Evolutionary conservation across 2,888 invertebrate species (phyloP), one percentile per base, ranked within the genome.

Genomic region (Aleiodes leptofemur): DNA sequence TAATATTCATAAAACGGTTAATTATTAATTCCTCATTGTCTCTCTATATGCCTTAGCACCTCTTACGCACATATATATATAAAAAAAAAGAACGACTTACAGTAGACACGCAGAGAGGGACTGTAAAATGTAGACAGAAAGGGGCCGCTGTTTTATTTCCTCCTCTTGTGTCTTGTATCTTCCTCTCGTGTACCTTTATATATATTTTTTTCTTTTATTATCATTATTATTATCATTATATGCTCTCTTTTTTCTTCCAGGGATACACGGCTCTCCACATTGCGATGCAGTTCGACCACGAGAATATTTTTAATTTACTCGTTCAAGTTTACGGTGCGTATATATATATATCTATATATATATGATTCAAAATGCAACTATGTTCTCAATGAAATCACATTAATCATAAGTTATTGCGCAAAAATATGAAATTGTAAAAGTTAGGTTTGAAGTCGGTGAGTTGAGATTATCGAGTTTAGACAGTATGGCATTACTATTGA

Each of bases 191-290:
- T 68, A 31, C 13, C 34, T 31, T 23, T 29, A 7, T 51, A 29
- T 0, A 29, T 9, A 0, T 29, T 51, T 68, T 68, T 53, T 31
- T 68, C 4, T 66, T 66, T 59, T n/a, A 55, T 55, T 55, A 59
- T 8, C 34, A 29, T 66, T n/a, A 51, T 51, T 29, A 34, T 13
- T 48, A 48, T 61, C 61, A 48, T 81, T 85, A 48, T 43, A 43
- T 16, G 13, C 51, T 57, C 57, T 43, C 31, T 83, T 69, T 69
- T 76, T 81, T n/a, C n/a, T 83, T 92, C 51, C 91, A 98, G 97
- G 98, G 98, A 34, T 98, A 98, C 90, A 98, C 98, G 77, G 95
- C 98, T 72, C 91, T 98, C 51, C 98, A 98, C 89, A 92, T 98
- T 80, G 97, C 98, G 0, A 96, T 97, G 90, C 97, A 97, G 90